Base-by-base conservation (phyloP, 2,888 invertebrate species). In the Athetis lepigone region DNA sequence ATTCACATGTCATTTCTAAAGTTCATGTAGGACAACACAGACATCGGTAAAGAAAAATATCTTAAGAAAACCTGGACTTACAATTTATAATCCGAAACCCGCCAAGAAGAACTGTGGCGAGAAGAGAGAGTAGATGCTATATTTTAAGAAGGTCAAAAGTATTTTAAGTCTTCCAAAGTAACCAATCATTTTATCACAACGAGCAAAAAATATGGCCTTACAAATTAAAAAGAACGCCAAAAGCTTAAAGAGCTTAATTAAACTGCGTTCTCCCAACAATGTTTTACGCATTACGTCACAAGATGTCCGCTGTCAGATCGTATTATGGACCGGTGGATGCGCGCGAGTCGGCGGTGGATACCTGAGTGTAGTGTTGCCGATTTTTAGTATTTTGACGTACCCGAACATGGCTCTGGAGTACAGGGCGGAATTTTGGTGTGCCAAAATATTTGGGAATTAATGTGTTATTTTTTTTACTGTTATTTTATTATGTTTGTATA, bases 351-450 rank as follows among this genome's bases (percentile, higher is more conserved):
- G 4, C 5, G 8, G 45, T 0, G 19, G 47, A 47, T 13, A 27
- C 8, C 21, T 46, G 13, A 36, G 45, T 33, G 43, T 43, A 19
- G 39, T 57, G 47, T 68, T 37, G 33, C 25, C 0, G 42, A 73
- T 45, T 63, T 63, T 52, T 33, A 57, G 42, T 50, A 49, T 62
- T 69, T 58, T 56, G 69, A 64, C 58, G 37, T 23, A 29, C 4
- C 58, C 21, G 21, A 65, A 65, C 43, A 56, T 47, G 54, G 18
- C 9, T 39, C 42, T 19, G 11, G 16, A 6, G 13, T 9, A 5
- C 75, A 74, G 73, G 47, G 21, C 29, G 55, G 18, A 4, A 74
- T 59, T 70, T 36, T 0, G 19, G 0, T 5, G 9, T 36, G 36
- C 11, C 59, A 2, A 57, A 59, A 55, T 46, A 11, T 45, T 47